Conservation (phyloP, 2,797 vertebrate species). For the Fratercula arctica region DNA sequence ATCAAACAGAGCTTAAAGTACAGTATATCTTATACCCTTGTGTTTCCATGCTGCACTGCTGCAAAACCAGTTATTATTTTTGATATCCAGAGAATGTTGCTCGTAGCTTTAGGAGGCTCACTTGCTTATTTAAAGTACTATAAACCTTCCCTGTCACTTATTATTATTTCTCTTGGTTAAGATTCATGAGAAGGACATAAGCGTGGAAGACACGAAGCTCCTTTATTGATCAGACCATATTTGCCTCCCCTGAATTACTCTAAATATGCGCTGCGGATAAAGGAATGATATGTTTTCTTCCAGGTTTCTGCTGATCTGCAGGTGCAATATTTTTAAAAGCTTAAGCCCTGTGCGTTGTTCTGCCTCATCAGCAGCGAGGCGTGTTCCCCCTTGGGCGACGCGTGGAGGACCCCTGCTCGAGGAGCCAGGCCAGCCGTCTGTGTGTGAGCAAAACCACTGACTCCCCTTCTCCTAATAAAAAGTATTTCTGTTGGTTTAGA, state of each 20-base stretch:
- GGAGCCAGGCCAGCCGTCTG: neutral
- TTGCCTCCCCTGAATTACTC: constrained; percentile 63
- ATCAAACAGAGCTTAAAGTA: constrained; percentile 90
- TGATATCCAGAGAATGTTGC: constrained; percentile 82
- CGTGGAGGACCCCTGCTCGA: neutral
- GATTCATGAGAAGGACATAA: constrained; percentile 71
- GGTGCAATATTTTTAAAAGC: constrained; percentile 54
- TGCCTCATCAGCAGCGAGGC: constrained; percentile 1
- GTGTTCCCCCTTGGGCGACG: neutral
- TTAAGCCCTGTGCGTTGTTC: neutral
- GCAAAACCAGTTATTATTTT: constrained; percentile 85
- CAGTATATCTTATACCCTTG: constrained; percentile 85
- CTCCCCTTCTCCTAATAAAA: neutral
- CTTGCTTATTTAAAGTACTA: constrained; percentile 82
- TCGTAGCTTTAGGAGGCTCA: constrained; percentile 80
- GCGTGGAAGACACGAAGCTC: constrained; percentile 51
- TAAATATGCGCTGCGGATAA: neutral
- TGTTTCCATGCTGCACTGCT: constrained; percentile 80
- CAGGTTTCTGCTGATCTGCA: neutral
- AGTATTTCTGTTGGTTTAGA: accelerated
- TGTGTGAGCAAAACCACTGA: neutral
- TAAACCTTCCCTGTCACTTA: constrained; percentile 74
- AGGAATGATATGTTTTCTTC: constrained; percentile 46
- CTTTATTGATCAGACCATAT: constrained; percentile 59
- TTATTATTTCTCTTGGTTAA: constrained; percentile 79